Evolutionary conservation across 2,797 vertebrate species (phyloP).

Genomic region (Prunella strophiata): DNA sequence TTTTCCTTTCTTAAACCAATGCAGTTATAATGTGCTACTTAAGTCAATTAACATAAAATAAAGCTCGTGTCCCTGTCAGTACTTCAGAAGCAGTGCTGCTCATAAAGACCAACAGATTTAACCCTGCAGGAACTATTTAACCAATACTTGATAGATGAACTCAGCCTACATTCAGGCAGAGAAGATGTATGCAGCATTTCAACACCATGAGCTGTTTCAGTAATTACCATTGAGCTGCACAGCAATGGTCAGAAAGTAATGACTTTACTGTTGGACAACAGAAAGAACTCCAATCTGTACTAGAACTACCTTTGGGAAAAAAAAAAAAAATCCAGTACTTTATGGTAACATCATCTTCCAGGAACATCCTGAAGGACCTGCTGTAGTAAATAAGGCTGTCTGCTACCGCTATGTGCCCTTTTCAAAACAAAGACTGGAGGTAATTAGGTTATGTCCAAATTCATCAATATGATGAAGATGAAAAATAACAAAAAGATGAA

Average conservation of each 20-base stretch:
- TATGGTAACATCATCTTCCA: background rate
- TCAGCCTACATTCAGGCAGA: background rate
- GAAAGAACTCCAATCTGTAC: background rate
- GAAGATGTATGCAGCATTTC: background rate
- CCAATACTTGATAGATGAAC: background rate
- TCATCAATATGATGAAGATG: conserved; percentile 70
- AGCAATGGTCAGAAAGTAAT: background rate
- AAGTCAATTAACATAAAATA: background rate
- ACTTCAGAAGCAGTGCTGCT: background rate
- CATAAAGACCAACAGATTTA: background rate
- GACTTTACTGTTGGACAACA: background rate
- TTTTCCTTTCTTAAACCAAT: background rate
- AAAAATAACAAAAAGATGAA: conserved; percentile 44
- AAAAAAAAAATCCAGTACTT: background rate
- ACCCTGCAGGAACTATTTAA: background rate
- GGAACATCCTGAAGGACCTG: conserved; percentile 45
- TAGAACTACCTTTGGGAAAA: conserved; percentile 10
- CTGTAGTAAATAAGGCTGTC: conserved; percentile 25
- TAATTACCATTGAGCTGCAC: background rate
- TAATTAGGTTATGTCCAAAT: conserved; percentile 55
- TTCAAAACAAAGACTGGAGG: conserved; percentile 39
- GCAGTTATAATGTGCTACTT: background rate
- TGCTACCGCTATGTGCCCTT: conserved; percentile 42
- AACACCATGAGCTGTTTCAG: background rate
- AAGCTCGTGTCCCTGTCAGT: background rate